Conservation (phyloP, 2,888 invertebrate species). For the Pollenia labialis region DNA sequence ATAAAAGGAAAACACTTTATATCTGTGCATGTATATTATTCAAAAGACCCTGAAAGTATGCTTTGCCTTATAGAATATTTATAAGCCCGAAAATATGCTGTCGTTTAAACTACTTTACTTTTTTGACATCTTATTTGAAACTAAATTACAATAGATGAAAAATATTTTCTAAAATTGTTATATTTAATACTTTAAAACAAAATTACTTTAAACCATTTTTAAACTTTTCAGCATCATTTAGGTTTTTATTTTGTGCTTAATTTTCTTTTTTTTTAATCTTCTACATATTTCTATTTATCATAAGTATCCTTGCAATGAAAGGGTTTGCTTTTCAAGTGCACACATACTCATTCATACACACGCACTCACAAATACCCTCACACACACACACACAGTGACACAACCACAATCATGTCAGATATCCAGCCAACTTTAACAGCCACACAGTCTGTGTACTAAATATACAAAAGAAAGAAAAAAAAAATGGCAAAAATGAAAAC, state of each 20-base stretch:
- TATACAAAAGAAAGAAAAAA: slow-evolving; percentile 56
- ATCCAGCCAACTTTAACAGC: slow-evolving; percentile 74
- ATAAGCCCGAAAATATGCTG: slow-evolving; percentile 52
- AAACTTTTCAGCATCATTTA: slow-evolving; percentile 34
- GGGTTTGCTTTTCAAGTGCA: slow-evolving; percentile 79
- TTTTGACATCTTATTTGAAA: not conserved
- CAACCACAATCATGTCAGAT: slow-evolving; percentile 75
- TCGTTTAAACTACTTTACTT: not conserved
- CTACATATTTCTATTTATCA: slow-evolving; percentile 68
- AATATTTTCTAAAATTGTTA: no score
- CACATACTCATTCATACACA: slow-evolving; percentile 66
- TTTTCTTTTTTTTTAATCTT: slow-evolving; percentile 49
- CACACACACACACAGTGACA: slow-evolving; percentile 72
- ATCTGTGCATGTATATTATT: slow-evolving; percentile 38
- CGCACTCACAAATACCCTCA: slow-evolving; percentile 8
- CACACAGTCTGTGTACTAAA: slow-evolving; percentile 73
- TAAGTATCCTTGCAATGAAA: slow-evolving; percentile 79
- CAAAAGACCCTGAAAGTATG: slow-evolving; percentile 70
- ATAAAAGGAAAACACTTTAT: not conserved
- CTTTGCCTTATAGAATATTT: slow-evolving; percentile 57
- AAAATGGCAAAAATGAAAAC: slow-evolving; percentile 5
- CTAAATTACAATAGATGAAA: no score
- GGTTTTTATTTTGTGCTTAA: slow-evolving; percentile 52
- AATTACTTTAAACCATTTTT: not conserved
- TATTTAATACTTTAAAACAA: no score